Conservation (phyloP, 2,888 invertebrate species). For the Gisinianus flammeolus region DNA sequence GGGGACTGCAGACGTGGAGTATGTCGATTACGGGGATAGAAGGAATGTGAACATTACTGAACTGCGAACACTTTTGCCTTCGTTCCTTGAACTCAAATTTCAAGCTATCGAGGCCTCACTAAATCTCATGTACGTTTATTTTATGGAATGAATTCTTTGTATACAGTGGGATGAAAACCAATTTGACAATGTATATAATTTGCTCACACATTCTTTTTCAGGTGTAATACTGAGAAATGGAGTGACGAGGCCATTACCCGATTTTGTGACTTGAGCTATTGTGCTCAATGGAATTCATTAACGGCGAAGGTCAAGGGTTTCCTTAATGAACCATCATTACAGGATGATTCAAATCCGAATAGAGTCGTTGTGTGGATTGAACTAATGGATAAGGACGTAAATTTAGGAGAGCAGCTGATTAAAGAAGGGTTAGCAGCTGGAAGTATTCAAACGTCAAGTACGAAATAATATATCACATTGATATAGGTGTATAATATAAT, state of each 20-base stretch:
- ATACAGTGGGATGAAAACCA: background rate
- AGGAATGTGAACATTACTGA: slow-evolving; percentile 72
- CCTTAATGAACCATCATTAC: background rate
- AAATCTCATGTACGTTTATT: slow-evolving; percentile 51
- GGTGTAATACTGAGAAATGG: too few relatives aligned
- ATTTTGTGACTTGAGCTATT: slow-evolving; percentile 62
- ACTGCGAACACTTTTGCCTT: slow-evolving; percentile 76
- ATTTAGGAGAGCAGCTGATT: background rate
- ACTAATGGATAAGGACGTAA: slow-evolving; percentile 3
- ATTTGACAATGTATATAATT: too few relatives aligned
- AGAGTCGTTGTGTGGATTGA: background rate
- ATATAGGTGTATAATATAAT: background rate
- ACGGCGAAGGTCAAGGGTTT: slow-evolving; percentile 66
- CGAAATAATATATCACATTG: background rate
- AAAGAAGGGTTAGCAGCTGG: background rate
- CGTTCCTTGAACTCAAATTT: slow-evolving; percentile 74
- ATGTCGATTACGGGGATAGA: slow-evolving; percentile 86
- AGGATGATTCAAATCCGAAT: background rate
- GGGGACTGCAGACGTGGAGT: slow-evolving; percentile 73
- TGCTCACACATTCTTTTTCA: too few relatives aligned
- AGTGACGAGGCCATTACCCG: slow-evolving; percentile 60
- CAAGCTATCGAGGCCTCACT: slow-evolving; percentile 76
- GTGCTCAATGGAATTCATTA: slow-evolving; percentile 76
- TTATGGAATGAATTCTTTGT: too few relatives aligned
- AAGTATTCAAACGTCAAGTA: background rate